These are phyloP conservation scores for Oasisia sp. DNA, from an alignment of 2,888 invertebrate genomes.

Conservation along the genomic window DNA sequence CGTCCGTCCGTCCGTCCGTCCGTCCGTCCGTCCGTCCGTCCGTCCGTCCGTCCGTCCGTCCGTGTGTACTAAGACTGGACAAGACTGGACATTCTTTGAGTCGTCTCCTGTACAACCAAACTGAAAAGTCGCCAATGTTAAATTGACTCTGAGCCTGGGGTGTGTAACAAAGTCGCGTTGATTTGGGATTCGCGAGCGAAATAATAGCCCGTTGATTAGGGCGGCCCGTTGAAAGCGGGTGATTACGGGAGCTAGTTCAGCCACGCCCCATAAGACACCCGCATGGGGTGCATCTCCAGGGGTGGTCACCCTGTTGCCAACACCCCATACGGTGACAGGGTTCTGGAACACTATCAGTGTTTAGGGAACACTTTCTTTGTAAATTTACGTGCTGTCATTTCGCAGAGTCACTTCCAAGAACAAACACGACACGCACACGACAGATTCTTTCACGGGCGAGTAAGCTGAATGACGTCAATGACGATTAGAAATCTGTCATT, in stretches of 20 bases:
- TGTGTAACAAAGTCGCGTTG: background rate
- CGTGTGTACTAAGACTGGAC: background rate
- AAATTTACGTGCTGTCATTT: too few species aligned
- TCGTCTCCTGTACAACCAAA: background rate
- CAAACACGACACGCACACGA: too few species aligned
- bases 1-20: background rate
- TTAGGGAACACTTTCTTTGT: too few species aligned
- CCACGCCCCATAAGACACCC: background rate
- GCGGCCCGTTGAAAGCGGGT: background rate
- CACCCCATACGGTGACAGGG: too few species aligned
- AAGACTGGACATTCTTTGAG: background rate
- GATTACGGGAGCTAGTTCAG: background rate
- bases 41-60: background rate
- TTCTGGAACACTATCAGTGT: too few species aligned
- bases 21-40: background rate
- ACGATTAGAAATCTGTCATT: too few species aligned
- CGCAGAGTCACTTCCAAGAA: too few species aligned
- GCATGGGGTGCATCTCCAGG: background rate
- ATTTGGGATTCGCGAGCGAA: background rate
- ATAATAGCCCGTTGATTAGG: background rate
- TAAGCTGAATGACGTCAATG: too few species aligned
- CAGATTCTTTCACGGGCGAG: too few species aligned
- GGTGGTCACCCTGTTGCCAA: background rate
- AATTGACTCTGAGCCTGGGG: too few species aligned
- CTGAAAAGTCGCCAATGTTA: too few species aligned